A percentile compares a stretch with the other conserved stretches of the same genome.
Evolutionary conservation across 2,113 vertebrate genomes (phyloP).

Genomic region (Noctilio leporinus): DNA sequence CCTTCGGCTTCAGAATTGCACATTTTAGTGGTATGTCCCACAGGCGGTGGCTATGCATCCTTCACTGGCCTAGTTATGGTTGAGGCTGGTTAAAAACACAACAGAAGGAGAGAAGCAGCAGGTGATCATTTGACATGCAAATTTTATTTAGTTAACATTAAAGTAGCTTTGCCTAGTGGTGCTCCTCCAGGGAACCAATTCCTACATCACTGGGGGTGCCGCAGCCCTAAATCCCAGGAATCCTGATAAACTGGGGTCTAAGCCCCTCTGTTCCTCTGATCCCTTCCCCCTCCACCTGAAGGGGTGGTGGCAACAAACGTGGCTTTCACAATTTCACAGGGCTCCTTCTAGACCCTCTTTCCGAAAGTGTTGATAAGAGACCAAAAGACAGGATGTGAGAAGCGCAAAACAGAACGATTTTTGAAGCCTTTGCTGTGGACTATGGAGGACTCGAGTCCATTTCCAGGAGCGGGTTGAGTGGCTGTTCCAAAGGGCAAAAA

Average conservation of each 20-base stretch:
- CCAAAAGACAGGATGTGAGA: neutral
- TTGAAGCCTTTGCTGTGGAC: neutral
- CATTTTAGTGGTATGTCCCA: neutral
- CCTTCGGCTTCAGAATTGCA: neutral
- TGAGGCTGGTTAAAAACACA: conserved; percentile 4
- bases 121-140: conserved; percentile 9
- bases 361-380: neutral
- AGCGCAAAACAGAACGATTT: neutral
- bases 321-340: neutral
- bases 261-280: neutral
- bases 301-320: too few relatives aligned
- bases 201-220: neutral
- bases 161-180: conserved; percentile 46
- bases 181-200: conserved; percentile 34
- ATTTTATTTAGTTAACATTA: conserved; percentile 31
- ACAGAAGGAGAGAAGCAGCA: neutral
- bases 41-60: neutral
- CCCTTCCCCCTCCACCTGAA: neutral
- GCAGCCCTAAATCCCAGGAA: neutral
- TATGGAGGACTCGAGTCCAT: neutral
- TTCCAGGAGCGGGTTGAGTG: neutral
- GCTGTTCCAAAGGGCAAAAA: neutral
- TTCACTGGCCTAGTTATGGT: conserved; percentile 37
- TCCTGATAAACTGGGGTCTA: neutral
- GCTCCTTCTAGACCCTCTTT: neutral